A percentile compares a stretch with the other conserved stretches of the same genome.
Evolutionary conservation across 2,888 invertebrate species (phyloP).

Genomic region (Watsonalla cultraria): DNA sequence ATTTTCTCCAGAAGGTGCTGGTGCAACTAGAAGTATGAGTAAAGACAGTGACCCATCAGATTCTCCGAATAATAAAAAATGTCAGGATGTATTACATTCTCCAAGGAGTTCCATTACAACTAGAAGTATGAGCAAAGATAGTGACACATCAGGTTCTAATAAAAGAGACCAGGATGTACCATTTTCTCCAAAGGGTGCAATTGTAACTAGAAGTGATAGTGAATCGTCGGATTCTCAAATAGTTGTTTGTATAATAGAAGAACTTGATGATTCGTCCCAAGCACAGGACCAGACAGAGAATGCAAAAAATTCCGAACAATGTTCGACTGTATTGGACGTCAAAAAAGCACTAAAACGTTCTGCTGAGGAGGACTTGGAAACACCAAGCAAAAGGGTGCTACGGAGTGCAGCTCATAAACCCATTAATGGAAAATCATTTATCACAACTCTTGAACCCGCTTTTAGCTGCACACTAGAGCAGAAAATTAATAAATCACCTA

Average conservation of each 20-base stretch:
- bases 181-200: conserved; percentile 6
- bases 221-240: conserved; percentile 10
- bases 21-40: too few relatives aligned
- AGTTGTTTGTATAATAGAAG: conserved; percentile 5
- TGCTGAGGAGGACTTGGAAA: conserved; percentile 23
- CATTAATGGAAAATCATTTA: conserved; percentile 1
- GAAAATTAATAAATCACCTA: neutral
- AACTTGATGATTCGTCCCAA: neutral
- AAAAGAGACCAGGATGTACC: neutral
- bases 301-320: conserved; percentile 1
- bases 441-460: neutral
- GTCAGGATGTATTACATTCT: neutral
- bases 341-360: conserved; percentile 28
- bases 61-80: neutral
- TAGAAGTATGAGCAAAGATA: conserved; percentile 1
- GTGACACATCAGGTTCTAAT: neutral
- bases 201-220: conserved; percentile 27
- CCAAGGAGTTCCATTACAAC: conserved; percentile 1
- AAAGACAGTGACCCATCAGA: too few relatives aligned
- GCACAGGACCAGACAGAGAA: neutral
- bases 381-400: conserved; percentile 36
- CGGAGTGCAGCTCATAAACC: conserved; percentile 29
- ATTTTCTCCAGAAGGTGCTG: too few relatives aligned
- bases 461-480: neutral
- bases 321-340: neutral